A percentile compares a stretch with the other conserved stretches of the same genome.
Evolutionary conservation across 1,140 invertebrate species (phyloP).

Genomic region (Diabrotica virgifera): DNA sequence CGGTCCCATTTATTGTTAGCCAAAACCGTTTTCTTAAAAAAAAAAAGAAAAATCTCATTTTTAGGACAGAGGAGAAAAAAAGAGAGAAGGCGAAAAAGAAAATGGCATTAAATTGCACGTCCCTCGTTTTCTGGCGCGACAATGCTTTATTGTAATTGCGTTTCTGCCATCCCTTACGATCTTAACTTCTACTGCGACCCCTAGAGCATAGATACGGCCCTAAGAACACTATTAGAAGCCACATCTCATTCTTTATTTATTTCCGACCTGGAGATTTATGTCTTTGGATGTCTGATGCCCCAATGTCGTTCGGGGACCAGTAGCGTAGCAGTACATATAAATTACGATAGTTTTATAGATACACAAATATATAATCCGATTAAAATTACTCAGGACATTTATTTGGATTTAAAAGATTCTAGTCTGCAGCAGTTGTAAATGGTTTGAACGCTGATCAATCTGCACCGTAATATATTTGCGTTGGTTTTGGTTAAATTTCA

Average conservation of each 20-base stretch:
- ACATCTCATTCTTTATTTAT: constrained; percentile 44
- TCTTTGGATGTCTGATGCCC: constrained; percentile 9
- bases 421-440: too few species aligned
- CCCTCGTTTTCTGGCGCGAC: constrained; percentile 24
- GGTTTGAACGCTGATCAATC: too few species aligned
- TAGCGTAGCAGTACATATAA: constrained; percentile 1
- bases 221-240: constrained; percentile 44
- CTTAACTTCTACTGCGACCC: constrained; percentile 37
- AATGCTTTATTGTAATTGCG: constrained; percentile 46
- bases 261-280: constrained; percentile 30
- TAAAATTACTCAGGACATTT: too few species aligned
- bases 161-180: constrained; percentile 38
- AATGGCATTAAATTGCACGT: neutral
- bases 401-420: too few species aligned
- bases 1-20: neutral
- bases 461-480: too few species aligned
- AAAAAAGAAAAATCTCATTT: constrained; percentile 1
- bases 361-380: too few species aligned
- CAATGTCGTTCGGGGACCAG: neutral
- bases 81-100: neutral
- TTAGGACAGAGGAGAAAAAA: neutral
- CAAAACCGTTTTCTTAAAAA: neutral
- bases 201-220: constrained; percentile 39
- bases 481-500: too few species aligned
- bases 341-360: neutral